Evolutionary conservation across 2,113 vertebrate genomes (phyloP).

Genomic region (Albula glossodonta): DNA sequence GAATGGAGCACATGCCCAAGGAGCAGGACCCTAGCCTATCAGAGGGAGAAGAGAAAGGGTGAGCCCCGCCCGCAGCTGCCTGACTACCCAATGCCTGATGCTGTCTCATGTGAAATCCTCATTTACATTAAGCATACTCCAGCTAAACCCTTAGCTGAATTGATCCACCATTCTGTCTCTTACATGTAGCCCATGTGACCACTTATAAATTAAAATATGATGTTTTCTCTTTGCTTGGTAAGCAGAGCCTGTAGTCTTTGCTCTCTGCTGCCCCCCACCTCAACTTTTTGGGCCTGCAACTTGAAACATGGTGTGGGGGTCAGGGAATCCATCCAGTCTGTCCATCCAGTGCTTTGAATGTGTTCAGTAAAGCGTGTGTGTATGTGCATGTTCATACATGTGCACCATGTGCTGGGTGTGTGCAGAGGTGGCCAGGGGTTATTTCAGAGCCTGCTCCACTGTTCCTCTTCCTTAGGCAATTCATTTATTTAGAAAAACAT

Average conservation of each 20-base stretch:
- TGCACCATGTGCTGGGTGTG: neutral
- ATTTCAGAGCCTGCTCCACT: neutral
- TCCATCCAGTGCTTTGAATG: neutral
- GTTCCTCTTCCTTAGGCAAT: neutral
- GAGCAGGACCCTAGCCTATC: conserved; percentile 77
- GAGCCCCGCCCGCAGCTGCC: conserved; percentile 33
- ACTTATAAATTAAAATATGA: no score
- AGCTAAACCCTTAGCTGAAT: no score
- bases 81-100: neutral
- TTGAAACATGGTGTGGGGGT: no score
- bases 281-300: no score
- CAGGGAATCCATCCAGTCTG: neutral
- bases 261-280: no score
- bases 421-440: neutral
- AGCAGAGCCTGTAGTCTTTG: no score
- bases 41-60: conserved; percentile 80
- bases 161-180: no score
- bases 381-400: neutral
- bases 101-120: no score
- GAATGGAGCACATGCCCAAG: conserved; percentile 82
- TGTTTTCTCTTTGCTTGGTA: no score
- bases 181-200: no score
- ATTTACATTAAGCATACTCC: no score
- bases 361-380: neutral
- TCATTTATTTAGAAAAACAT: conserved; percentile 29